Base-by-base conservation (phyloP, 2,797 vertebrate genomes). In the Chelon auratus region DNA sequence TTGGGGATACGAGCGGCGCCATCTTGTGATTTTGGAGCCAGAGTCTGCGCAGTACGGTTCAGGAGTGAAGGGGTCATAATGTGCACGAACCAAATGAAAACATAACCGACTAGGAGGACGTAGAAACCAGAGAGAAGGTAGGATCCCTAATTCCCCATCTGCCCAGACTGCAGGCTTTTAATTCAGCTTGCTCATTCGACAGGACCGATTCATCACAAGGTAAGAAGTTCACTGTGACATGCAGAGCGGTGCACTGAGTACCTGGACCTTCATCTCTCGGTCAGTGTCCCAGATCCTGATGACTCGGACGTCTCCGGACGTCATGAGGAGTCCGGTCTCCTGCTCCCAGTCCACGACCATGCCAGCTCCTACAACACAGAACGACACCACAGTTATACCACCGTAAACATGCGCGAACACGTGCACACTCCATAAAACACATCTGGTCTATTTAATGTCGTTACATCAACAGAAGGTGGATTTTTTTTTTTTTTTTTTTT, bases 261-360 rank as follows among this genome's bases (percentile, higher is more conserved):
- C 98, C 98, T 99, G 98, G 2, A 99, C 96, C 90, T 99, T 99
- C 94, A 96, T 97, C 83, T 99, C 98, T 4, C 97, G 89, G 59
- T 99, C 98, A 0, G 97, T 97, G 95, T 99, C 98, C 98, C 98
- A 99, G 94, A 99, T 95, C 33, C 98, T 93, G 89, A 99, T 95
- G 45, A 99, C 95, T 61, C 98, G 93, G 39, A 99, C 98, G 0
- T 99, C 98, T 63, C 98, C 98, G 0, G 98, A 99, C 0, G 97
- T 97, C 97, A 99, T 96, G 51, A 99, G 96, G 3, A 99, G 96
- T 3, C 98, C 97, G 0, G 96, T 97, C 78, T 99, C 97, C 90
- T 99, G 98, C 75, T 99, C 98, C 98, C 98, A 99, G 94, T 99
- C 97, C 45, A 99, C 97, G 2, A 99, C 97, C 97, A 99, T 98